Percentiles rank a stretch among this genome's conserved stretches.
Conservation (phyloP, 2,888 invertebrate genomes). For the Cantharis rustica region DNA sequence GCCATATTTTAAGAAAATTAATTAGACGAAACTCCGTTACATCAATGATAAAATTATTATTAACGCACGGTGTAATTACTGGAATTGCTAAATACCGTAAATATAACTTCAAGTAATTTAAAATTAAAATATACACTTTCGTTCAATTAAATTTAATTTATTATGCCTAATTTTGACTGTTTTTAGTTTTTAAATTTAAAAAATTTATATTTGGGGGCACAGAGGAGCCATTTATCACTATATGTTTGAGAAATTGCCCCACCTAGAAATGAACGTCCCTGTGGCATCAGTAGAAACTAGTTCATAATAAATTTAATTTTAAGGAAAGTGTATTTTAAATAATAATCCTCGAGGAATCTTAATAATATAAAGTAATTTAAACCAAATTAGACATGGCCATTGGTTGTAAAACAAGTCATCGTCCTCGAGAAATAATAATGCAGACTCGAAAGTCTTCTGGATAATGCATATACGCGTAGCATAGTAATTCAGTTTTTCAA, state of each 20-base stretch:
- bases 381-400: background rate
- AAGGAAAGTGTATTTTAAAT: too few relatives aligned
- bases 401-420: constrained; percentile 2
- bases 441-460: background rate
- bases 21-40: background rate
- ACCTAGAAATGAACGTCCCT: too few relatives aligned
- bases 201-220: too few relatives aligned
- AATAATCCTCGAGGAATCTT: too few relatives aligned
- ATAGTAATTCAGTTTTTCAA: background rate
- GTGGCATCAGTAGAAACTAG: too few relatives aligned
- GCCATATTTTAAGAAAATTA: background rate
- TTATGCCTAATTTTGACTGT: too few relatives aligned
- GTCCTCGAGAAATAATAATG: background rate
- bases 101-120: background rate
- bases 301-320: too few relatives aligned
- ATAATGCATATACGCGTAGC: background rate
- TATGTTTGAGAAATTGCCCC: too few relatives aligned
- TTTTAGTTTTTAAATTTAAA: too few relatives aligned
- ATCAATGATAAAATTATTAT: background rate
- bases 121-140: too few relatives aligned
- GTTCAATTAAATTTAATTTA: too few relatives aligned
- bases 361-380: background rate
- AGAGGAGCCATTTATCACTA: too few relatives aligned
- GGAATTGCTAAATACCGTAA: background rate
- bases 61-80: background rate